Evolutionary conservation across 2,888 invertebrate species (phyloP).

Genomic region (Drosophila aldrichi): DNA sequence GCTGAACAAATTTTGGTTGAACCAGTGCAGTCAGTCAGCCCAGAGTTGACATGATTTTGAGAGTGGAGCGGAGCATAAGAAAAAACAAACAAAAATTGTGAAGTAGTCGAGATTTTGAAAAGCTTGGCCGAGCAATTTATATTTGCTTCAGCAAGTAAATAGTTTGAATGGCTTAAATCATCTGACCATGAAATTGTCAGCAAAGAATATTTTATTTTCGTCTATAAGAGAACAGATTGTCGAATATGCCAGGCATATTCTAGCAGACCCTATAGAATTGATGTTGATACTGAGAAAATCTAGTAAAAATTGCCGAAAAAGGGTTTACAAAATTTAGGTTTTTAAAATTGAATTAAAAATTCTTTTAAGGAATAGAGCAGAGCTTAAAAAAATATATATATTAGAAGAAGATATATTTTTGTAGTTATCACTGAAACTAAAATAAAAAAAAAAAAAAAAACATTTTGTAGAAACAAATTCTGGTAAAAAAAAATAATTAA

Average conservation of each 20-base stretch:
- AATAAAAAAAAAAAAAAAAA: no score
- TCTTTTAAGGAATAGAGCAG: no score
- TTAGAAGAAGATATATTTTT: no score
- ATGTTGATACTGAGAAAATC: neutral
- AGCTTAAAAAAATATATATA: no score
- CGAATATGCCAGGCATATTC: neutral
- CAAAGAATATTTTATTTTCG: neutral
- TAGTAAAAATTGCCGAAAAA: neutral
- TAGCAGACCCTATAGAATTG: neutral
- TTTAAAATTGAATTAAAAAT: no score
- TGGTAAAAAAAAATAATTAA: no score
- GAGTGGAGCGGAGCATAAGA: neutral
- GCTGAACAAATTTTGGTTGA: slow-evolving; percentile 35
- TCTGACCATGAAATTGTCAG: slow-evolving; percentile 17
- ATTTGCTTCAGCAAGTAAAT: slow-evolving; percentile 18
- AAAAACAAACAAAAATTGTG: slow-evolving; percentile 4
- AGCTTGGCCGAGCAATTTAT: slow-evolving; percentile 19
- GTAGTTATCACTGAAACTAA: no score
- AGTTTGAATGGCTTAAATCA: slow-evolving; percentile 17
- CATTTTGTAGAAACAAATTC: no score
- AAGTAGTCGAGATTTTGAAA: slow-evolving; percentile 14
- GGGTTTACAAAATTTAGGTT: no score
- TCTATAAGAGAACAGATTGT: no score
- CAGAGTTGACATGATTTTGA: slow-evolving; percentile 29
- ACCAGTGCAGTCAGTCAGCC: neutral